Evolutionary conservation across 1,140 invertebrate species (phyloP).

Genomic region (Acromyrmex heyeri): DNA sequence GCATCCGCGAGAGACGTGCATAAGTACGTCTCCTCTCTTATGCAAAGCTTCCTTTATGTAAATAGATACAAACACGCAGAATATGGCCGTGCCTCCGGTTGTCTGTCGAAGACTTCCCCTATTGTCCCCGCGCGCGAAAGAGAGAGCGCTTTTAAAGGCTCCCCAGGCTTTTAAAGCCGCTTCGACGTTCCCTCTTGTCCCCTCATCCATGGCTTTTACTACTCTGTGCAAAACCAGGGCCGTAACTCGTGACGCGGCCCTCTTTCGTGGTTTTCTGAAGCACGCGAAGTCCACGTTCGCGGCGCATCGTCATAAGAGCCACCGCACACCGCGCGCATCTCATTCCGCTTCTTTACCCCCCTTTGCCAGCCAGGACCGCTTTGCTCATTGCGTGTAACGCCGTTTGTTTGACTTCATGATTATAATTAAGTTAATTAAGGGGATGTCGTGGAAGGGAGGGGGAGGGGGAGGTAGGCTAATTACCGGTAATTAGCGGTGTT

Average conservation of each 20-base stretch:
- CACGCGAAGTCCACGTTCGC: constrained; percentile 66
- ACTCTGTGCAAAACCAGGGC: constrained; percentile 77
- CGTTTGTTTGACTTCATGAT: constrained; percentile 80
- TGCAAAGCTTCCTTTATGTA: constrained; percentile 71
- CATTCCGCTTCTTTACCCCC: constrained; percentile 74
- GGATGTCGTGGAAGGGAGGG: constrained; percentile 1
- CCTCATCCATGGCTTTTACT: constrained; percentile 70
- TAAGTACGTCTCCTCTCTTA: constrained; percentile 33
- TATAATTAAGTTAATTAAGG: constrained; percentile 82
- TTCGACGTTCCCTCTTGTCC: neutral
- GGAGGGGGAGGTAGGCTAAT: constrained; percentile 68
- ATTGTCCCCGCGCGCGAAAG: constrained; percentile 44
- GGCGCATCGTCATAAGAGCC: constrained; percentile 25
- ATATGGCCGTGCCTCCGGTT: constrained; percentile 30
- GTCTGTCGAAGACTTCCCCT: constrained; percentile 21
- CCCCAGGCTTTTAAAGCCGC: constrained; percentile 37
- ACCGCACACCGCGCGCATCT: constrained; percentile 67
- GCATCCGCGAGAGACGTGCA: neutral
- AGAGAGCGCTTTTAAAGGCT: constrained; percentile 28
- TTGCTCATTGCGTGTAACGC: constrained; percentile 53
- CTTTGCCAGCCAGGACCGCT: neutral
- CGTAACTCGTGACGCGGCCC: constrained; percentile 71
- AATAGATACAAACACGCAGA: constrained; percentile 61
- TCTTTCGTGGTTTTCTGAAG: constrained; percentile 61
- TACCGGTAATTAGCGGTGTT: constrained; percentile 77